A percentile compares a stretch with the other conserved stretches of the same genome.
These are phyloP conservation scores for Anoncus sp. DNA, from an alignment of 2,888 invertebrate species.

Conservation along the genomic window DNA sequence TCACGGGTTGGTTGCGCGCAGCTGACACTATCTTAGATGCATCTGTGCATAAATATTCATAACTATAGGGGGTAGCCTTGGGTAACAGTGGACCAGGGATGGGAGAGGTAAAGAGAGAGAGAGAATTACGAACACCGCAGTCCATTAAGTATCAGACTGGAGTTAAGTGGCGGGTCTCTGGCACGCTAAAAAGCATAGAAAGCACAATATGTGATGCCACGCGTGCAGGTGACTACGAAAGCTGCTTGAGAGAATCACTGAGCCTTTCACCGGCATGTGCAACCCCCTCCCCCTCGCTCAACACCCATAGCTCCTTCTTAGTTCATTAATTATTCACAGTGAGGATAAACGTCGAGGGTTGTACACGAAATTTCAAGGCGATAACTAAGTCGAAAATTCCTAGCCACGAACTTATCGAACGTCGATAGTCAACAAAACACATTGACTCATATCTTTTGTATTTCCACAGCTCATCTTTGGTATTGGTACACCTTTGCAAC, in stretches of 20 bases:
- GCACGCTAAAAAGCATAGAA: no score
- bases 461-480: constrained; percentile 81
- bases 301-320: neutral
- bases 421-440: constrained; percentile 54
- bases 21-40: neutral
- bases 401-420: constrained; percentile 45
- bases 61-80: neutral
- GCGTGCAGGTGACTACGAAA: constrained; percentile 35
- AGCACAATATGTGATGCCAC: neutral
- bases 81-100: no score
- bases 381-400: constrained; percentile 31
- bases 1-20: no score
- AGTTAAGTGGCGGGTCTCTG: constrained; percentile 45
- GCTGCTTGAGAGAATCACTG: constrained; percentile 4
- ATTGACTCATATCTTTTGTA: neutral
- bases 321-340: constrained; percentile 38
- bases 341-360: constrained; percentile 29
- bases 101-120: no score
- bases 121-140: constrained; percentile 25
- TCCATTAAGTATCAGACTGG: constrained; percentile 36
- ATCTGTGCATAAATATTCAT: neutral
- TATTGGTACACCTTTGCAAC: constrained; percentile 81
- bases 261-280: constrained; percentile 23
- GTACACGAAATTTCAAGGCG: constrained; percentile 21
- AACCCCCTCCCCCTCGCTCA: neutral